Conservation (phyloP, 2,797 vertebrate species). For the Okamejei kenojei region DNA sequence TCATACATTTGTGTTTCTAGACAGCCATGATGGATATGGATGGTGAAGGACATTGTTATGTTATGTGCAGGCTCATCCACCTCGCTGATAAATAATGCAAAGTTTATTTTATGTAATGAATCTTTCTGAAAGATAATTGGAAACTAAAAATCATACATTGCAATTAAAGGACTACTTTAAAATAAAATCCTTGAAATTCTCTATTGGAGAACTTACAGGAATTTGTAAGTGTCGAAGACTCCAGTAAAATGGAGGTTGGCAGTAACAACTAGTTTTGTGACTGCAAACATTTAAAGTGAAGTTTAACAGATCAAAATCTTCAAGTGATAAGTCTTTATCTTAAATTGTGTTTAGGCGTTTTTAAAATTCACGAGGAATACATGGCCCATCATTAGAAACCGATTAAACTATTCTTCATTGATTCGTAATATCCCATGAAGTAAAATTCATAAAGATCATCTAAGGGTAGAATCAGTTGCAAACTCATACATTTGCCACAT, state of each 20-base stretch:
- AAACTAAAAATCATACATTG: slow-evolving; percentile 3
- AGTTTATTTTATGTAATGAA: not conserved
- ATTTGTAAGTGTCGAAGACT: not conserved
- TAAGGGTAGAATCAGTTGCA: not conserved
- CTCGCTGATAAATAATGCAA: slow-evolving; percentile 22
- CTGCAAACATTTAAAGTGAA: slow-evolving; percentile 9
- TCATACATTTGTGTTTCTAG: not conserved
- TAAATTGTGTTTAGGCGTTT: not conserved
- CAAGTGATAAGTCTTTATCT: not conserved
- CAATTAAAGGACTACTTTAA: not conserved
- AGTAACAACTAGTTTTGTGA: slow-evolving; percentile 30
- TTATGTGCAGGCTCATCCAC: not conserved
- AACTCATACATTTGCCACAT: not conserved
- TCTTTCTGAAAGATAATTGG: not conserved
- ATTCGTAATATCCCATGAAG: not conserved
- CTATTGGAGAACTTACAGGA: not conserved
- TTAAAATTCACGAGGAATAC: not conserved
- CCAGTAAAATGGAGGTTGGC: not conserved
- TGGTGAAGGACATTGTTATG: not conserved
- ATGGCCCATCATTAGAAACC: not conserved
- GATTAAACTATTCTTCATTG: not conserved
- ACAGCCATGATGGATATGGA: not conserved
- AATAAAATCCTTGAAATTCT: not conserved
- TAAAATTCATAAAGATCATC: not conserved
- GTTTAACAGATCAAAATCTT: not conserved